These are phyloP conservation scores for Embidobia sp. DNA, from an alignment of 2,888 invertebrate genomes.

Conservation along the genomic window DNA sequence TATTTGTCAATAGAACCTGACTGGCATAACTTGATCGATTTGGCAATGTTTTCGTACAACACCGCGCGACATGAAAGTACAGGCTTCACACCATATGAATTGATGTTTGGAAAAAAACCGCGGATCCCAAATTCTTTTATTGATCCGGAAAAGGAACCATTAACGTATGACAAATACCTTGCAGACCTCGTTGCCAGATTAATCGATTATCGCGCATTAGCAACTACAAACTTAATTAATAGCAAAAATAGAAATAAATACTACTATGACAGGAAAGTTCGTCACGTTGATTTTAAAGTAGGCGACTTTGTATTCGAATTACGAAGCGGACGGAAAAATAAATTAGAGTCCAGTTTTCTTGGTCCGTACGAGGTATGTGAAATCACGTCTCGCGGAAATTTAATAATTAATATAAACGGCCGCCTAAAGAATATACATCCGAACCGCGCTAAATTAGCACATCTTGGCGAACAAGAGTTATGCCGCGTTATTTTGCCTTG, in stretches of 20 bases:
- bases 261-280: slow-evolving; percentile 9
- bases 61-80: slow-evolving; percentile 35
- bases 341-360: neutral
- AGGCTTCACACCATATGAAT: slow-evolving; percentile 30
- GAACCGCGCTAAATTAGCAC: neutral
- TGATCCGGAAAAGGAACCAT: neutral
- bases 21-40: neutral
- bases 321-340: neutral
- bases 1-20: neutral
- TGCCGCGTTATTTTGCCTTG: neutral
- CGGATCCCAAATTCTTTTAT: neutral
- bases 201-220: neutral
- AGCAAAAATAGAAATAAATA: slow-evolving; percentile 1
- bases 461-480: neutral
- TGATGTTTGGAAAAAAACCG: slow-evolving; percentile 11
- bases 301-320: neutral
- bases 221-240: neutral
- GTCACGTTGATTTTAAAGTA: neutral
- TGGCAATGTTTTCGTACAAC: slow-evolving; percentile 12
- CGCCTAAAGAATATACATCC: neutral
- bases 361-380: neutral
- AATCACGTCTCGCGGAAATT: neutral
- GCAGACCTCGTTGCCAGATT: neutral
- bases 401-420: neutral
- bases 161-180: neutral